phyloP scores from a whole-genome alignment of 2,113 vertebrate species.

The Chlamydotis undulata region DNA sequence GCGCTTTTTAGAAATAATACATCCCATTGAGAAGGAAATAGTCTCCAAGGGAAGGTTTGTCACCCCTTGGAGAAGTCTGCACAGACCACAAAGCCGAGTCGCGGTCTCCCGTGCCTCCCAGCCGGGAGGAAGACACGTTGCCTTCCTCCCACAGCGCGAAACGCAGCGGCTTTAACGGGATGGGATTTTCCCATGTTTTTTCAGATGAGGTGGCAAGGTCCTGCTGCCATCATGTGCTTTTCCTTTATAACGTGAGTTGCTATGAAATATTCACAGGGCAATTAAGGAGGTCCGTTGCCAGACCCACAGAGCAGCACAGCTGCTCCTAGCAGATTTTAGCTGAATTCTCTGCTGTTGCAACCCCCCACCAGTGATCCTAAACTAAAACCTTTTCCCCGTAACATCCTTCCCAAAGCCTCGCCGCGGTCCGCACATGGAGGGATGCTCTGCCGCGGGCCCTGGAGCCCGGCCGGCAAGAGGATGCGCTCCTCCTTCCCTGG shows the following conservation, averaged over 20 bases:
- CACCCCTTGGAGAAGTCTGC: fast-evolving
- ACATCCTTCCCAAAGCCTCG: not conserved
- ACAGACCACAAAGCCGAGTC: not conserved
- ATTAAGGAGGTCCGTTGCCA: fast-evolving
- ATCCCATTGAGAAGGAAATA: not conserved
- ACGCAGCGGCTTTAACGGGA: fast-evolving
- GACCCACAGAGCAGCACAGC: not conserved
- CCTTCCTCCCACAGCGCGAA: not conserved
- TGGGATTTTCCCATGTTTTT: not conserved
- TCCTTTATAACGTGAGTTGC: not conserved
- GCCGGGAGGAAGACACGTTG: not conserved
- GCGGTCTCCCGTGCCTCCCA: not conserved
- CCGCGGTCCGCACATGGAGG: fast-evolving
- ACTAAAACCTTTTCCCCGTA: not conserved
- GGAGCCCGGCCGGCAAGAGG: not conserved
- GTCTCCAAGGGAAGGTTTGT: not conserved
- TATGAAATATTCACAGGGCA: fast-evolving
- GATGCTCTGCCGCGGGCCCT: not conserved
- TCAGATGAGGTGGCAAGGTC: not conserved
- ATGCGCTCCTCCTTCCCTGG: not conserved
- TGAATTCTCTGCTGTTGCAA: not conserved
- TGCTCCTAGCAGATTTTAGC: not conserved
- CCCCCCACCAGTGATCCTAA: not conserved
- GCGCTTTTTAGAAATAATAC: not conserved
- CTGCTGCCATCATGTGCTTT: not conserved